These are phyloP conservation scores for Caenorhabditis sp. DNA, from an alignment of 2,888 invertebrate species.

Conservation along the genomic window DNA sequence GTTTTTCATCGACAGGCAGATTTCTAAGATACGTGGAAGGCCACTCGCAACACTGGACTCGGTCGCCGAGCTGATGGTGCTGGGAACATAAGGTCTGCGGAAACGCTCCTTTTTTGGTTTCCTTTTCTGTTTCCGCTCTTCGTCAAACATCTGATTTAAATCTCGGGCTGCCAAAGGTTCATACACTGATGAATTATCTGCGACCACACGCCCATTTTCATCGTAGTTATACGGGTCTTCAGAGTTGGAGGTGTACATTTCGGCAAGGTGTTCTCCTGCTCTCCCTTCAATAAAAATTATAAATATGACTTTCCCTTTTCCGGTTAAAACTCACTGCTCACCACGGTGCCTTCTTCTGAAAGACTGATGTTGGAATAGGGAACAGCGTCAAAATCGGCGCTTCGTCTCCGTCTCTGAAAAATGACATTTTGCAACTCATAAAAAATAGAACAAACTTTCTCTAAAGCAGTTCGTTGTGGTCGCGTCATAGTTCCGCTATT, in stretches of 20 bases:
- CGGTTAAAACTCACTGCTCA: slow-evolving; percentile 45
- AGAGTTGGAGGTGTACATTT: slow-evolving; percentile 75
- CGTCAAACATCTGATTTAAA: slow-evolving; percentile 56
- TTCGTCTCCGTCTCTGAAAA: slow-evolving; percentile 52
- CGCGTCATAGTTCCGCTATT: slow-evolving; percentile 67
- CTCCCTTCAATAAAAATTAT: slow-evolving; percentile 71
- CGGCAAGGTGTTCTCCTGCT: slow-evolving; percentile 81
- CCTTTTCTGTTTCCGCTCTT: slow-evolving; percentile 50
- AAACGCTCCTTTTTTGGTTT: slow-evolving; percentile 71
- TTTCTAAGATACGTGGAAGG: slow-evolving; percentile 79
- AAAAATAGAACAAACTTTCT: slow-evolving; percentile 21
- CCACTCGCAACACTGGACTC: slow-evolving; percentile 74
- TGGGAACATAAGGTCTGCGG: slow-evolving; percentile 78
- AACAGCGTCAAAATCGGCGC: slow-evolving; percentile 64
- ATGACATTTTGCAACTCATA: not conserved
- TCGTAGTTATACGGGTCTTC: slow-evolving; percentile 78
- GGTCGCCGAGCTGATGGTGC: slow-evolving; percentile 78
- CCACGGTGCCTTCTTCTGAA: slow-evolving; percentile 52
- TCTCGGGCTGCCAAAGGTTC: slow-evolving; percentile 61
- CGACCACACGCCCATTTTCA: slow-evolving; percentile 61
- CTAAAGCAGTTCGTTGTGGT: slow-evolving; percentile 36
- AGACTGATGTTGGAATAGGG: slow-evolving; percentile 61
- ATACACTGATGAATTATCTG: slow-evolving; percentile 63
- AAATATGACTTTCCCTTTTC: not conserved
- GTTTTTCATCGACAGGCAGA: slow-evolving; percentile 73